phyloP scores from a whole-genome alignment of 1,140 invertebrate species.

The Drosophila nebulosa region DNA sequence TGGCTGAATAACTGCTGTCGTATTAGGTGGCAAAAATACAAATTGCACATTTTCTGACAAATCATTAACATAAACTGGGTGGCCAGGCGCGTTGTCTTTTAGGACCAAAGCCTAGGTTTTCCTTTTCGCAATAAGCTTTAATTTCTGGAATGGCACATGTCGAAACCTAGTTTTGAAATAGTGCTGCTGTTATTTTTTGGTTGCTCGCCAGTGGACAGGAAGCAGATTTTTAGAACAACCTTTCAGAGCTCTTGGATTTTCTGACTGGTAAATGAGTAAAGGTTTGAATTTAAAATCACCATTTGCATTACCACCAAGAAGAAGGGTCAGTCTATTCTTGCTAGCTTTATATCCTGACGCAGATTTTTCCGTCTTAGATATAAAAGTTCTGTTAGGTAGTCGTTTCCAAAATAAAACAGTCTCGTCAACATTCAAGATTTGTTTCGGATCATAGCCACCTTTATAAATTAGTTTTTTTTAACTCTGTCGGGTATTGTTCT shows the following conservation, averaged over 20 bases:
- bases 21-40: too few relatives aligned
- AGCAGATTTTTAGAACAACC: not conserved
- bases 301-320: conserved; percentile 77
- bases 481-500: not conserved
- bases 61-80: too few relatives aligned
- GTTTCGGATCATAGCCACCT: not conserved
- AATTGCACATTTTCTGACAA: too few relatives aligned
- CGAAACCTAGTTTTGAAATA: not conserved
- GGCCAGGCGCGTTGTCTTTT: too few relatives aligned
- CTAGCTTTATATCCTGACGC: conserved; percentile 70
- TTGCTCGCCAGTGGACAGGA: not conserved
- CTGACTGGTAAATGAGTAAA: not conserved
- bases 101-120: too few relatives aligned
- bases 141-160: not conserved
- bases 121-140: too few relatives aligned
- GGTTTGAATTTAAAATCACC: conserved; percentile 26
- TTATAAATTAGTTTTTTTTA: not conserved
- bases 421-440: not conserved
- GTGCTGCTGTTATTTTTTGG: not conserved
- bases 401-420: not conserved
- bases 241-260: not conserved
- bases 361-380: conserved; percentile 27
- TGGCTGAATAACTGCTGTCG: too few relatives aligned
- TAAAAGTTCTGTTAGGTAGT: not conserved
- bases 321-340: conserved; percentile 77